Conservation (phyloP, 2,113 vertebrate species). For the Macaca nemestrina region DNA sequence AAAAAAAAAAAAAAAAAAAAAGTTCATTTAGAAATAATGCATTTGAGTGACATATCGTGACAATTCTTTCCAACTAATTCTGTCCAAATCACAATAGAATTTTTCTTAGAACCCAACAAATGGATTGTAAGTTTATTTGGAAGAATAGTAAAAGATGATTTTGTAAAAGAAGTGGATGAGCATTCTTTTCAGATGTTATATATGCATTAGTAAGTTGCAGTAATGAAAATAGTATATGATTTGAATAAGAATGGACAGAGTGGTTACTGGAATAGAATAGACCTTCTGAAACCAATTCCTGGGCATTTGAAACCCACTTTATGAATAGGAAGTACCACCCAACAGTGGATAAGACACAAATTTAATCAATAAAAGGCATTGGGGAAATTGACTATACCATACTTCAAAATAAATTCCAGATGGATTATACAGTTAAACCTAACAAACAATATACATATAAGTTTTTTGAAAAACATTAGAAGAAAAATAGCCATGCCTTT, state of each 20-base stretch:
- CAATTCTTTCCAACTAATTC: not conserved
- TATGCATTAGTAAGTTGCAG: not conserved
- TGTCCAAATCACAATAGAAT: not conserved
- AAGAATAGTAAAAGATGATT: not conserved
- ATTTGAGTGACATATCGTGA: accelerated
- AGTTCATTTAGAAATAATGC: not conserved
- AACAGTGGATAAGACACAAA: accelerated
- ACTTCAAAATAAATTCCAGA: not conserved
- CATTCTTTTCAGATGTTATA: not conserved
- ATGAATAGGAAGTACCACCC: not conserved
- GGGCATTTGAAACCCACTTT: not conserved
- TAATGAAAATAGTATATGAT: not conserved
- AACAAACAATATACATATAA: not conserved
- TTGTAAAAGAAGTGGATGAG: not conserved
- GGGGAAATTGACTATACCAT: not conserved
- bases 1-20: too few relatives aligned
- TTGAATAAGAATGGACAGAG: not conserved
- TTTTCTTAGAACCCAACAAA: not conserved
- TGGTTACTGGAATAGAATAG: not conserved
- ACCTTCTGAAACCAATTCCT: not conserved
- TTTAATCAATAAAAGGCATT: not conserved
- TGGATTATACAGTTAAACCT: not conserved
- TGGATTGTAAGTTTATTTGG: not conserved
- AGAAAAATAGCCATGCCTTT: not conserved
- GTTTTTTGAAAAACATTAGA: not conserved